Conservation (phyloP, 2,888 invertebrate genomes). For the Thecocarcelia acutangulata region DNA sequence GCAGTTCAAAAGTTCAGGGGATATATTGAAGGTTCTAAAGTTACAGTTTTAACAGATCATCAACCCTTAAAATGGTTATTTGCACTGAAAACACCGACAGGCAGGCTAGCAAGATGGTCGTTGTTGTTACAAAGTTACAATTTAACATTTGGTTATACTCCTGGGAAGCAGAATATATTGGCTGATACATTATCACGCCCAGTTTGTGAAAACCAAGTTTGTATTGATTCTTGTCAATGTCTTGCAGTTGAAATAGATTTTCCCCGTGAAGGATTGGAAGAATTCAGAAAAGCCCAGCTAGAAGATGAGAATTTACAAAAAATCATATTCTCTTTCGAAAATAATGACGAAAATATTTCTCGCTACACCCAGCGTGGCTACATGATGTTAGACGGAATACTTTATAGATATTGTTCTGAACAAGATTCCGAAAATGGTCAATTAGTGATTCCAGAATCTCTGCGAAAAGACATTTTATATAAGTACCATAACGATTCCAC, state of each 20-base stretch:
- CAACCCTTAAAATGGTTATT: no score
- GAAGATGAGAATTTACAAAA: conserved; percentile 68
- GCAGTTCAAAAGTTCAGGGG: conserved; percentile 78
- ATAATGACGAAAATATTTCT: conserved; percentile 41
- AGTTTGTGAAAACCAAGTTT: no score
- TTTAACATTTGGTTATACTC: no score
- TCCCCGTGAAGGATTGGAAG: conserved; percentile 59
- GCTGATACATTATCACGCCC: no score
- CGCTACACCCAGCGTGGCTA: conserved; percentile 53
- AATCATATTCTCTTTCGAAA: conserved; percentile 56
- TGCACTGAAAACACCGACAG: no score
- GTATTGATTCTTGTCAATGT: no score
- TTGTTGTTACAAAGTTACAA: no score
- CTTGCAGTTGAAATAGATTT: conserved; percentile 51
- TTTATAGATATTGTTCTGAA: conserved; percentile 45
- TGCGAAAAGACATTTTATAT: conserved; percentile 13
- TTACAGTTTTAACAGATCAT: conserved; percentile 74
- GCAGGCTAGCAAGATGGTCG: no score
- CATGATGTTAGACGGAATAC: conserved; percentile 49
- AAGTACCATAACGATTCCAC: conserved; percentile 48
- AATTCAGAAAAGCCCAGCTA: conserved; percentile 65
- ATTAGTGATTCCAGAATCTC: conserved; percentile 10
- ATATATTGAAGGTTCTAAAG: conserved; percentile 78
- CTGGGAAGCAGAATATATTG: no score
- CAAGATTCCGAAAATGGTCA: conserved; percentile 50